Base-by-base conservation (phyloP, 2,888 invertebrate genomes). In the Schrankia costaestrigalis region DNA sequence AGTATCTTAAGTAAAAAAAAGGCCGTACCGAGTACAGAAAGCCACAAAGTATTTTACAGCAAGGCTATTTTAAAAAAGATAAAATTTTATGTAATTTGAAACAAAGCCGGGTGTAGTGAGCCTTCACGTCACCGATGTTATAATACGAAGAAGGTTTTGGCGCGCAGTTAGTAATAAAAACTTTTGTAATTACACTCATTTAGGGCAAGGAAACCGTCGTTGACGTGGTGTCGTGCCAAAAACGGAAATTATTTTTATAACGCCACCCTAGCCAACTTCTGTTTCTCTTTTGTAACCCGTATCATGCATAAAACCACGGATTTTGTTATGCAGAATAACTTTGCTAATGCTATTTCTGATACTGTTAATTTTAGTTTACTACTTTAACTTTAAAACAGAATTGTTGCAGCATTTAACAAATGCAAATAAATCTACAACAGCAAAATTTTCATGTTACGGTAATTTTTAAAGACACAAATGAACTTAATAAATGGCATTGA, bases 171-270 rank as follows among this genome's bases (percentile, higher is more conserved):
- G 81, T 74, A 79, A 84, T 87, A 84, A 86, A 86, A 86, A 86
- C 85, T 87, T 86, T 83, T 73, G 75, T 85, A 85, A 87, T 86
- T 85, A 79, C 75, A 71, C 80, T 81, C 82, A 84, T 86, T 86
- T 80, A 75, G 78, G 72, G 66, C 74, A 74, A 80, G 76, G 63
- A 82, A 70, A 68, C 52, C 69, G 68, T 55, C 79, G 78, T 73
- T 85, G 85, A 83, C 78, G 78, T 71, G 74, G 57, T 78, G 78
- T 77, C 83, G 85, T 84, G 85, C 86, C 85, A 84, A 84, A 85
- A 83, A 64, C 69, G 74, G 66, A 72, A 67, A 78, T 84, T 78
- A 83, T 82, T 78, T 83, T 82, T 78, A 74, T 72, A 76, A 72
- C 65, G 67, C 58, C 56, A 61, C 58, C 65, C 67, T 59, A 44